Base-by-base conservation (phyloP, 92 coral and sea anemone genomes). In the Isaurus tuberculatus region DNA sequence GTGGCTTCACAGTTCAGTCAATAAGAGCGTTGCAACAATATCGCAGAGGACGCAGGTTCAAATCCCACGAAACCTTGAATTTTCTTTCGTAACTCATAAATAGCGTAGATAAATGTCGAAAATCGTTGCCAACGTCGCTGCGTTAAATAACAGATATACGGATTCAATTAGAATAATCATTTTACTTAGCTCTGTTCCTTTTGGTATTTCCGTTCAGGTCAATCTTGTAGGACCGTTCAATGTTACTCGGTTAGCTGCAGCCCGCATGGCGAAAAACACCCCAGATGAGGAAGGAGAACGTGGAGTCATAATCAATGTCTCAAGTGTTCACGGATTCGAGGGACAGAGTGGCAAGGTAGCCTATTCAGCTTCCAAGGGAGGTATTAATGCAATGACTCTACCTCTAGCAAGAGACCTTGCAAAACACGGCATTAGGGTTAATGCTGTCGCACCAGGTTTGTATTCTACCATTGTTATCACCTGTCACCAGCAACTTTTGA, bases 291-390 rank as follows among this genome's bases (percentile, higher is more conserved):
- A 33, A 31, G 81, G 81, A 15, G 68, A 75, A 75, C 69, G 81
- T 20, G 81, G 81, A 22, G 81, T 75, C n/a, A 75, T 75, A n/a
- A 57, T 75, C 48, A 75, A 75, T 10, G 81, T 75, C 27, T 53
- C 81, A 5, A 53, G 68, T 30, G 68, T 61, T 30, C 68, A 53
- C 33, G 81, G 68, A 26, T 75, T 75, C 33, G 81, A 75, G 30
- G 81, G 81, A 7, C 81, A 75, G 81, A 75, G 67, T 30, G 81
- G 81, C 26, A 30, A 30, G 69, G 67, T 17, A 3, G 81, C 81
- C 2, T 75, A 75, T 46, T 23, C 81, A 2, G 81, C 81, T 19
- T 20, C 81, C 8, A 75, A 75, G 34, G 69, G 81, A 53, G 81
- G 67, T n/a, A 30, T 75, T 32, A 75, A 53, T 22, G 81, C 81